Conservation (phyloP, 2,797 vertebrate genomes). For the Oryzias sinensis region DNA sequence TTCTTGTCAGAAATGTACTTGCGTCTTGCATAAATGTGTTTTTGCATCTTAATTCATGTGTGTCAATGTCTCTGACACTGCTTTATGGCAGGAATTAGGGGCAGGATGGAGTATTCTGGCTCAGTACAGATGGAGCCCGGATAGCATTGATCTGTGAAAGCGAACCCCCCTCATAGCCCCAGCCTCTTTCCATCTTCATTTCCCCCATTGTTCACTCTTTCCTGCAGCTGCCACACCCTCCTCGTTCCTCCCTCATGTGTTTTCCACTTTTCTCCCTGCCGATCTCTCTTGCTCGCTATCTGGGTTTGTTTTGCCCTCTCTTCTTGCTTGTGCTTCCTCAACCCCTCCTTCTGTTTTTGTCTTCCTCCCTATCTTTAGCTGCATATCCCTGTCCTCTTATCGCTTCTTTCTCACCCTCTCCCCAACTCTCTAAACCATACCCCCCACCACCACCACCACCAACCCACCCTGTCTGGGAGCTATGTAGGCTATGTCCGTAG, state of each 20-base stretch:
- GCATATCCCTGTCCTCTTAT: slow-evolving; percentile 47
- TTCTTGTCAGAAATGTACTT: slow-evolving; percentile 38
- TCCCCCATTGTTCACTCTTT: slow-evolving; percentile 60
- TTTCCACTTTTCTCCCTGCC: slow-evolving; percentile 57
- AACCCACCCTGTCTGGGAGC: slow-evolving; percentile 64
- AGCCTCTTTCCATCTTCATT: slow-evolving; percentile 41
- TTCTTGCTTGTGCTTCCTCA: slow-evolving; percentile 23
- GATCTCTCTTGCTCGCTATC: slow-evolving; percentile 39
- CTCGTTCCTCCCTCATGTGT: slow-evolving; percentile 37
- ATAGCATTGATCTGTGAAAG: slow-evolving; percentile 68
- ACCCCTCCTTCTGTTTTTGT: slow-evolving; percentile 26
- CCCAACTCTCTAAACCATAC: slow-evolving; percentile 32
- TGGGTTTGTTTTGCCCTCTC: slow-evolving; percentile 26
- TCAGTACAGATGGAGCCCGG: slow-evolving; percentile 41
- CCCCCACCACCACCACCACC: slow-evolving; percentile 7
- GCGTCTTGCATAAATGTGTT: slow-evolving; percentile 7
- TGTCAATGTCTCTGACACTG: slow-evolving; percentile 51
- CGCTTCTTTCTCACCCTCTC: slow-evolving; percentile 8
- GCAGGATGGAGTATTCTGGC: slow-evolving; percentile 27
- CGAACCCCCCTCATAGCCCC: slow-evolving; percentile 56
- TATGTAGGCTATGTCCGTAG: slow-evolving; percentile 81
- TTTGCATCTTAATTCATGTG: slow-evolving; percentile 41
- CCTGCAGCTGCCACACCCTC: slow-evolving; percentile 59
- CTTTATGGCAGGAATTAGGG: slow-evolving; percentile 46
- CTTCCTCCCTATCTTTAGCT: slow-evolving; percentile 39